These are phyloP conservation scores for Tragelaphus imberbis DNA, from an alignment of 2,113 vertebrate genomes.

Conservation along the genomic window DNA sequence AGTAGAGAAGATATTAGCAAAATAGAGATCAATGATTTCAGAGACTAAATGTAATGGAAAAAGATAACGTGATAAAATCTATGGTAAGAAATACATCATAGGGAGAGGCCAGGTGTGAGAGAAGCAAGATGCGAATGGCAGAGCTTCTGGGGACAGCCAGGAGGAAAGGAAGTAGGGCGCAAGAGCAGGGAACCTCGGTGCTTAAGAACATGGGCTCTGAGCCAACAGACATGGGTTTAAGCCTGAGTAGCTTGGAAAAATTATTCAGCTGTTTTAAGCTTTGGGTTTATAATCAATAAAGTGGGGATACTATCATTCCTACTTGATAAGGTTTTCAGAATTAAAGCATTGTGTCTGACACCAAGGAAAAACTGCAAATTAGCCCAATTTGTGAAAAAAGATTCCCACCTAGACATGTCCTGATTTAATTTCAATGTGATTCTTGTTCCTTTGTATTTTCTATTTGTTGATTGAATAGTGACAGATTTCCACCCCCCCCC, in stretches of 20 bases:
- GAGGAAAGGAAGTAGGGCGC: accelerated
- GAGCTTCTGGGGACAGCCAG: not conserved
- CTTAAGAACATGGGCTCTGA: not conserved
- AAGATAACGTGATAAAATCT: not conserved
- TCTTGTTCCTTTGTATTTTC: not conserved
- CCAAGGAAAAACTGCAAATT: not conserved
- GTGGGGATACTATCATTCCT: not conserved
- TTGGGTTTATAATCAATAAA: not conserved
- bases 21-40: not conserved
- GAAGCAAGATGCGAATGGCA: not conserved
- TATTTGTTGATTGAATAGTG: not conserved
- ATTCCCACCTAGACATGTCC: not conserved
- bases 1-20: not conserved
- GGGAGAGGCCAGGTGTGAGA: not conserved
- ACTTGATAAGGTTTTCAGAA: not conserved
- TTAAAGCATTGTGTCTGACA: not conserved
- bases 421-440: not conserved
- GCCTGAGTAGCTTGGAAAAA: not conserved
- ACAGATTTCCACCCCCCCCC: not conserved
- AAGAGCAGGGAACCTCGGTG: not conserved
- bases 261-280: not conserved
- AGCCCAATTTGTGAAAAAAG: not conserved
- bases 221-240: not conserved
- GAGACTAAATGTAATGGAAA: not conserved
- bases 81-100: not conserved